Percentiles rank a stretch among this genome's conserved stretches.
Evolutionary conservation across 2,888 invertebrate species (phyloP).

Genomic region (Athalia cordata): DNA sequence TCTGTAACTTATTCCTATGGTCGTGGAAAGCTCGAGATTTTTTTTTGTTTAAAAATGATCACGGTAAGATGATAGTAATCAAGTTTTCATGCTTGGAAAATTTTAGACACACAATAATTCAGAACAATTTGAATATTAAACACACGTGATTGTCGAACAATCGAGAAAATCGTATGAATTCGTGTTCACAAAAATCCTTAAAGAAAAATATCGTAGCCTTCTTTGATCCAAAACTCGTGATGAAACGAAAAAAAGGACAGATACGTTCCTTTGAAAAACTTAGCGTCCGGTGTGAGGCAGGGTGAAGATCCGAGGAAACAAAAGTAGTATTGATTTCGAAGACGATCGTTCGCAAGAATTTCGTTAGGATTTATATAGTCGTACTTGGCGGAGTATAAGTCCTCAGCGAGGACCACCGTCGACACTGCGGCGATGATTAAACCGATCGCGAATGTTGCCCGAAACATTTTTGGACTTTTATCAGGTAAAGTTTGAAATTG

Average conservation of each 20-base stretch:
- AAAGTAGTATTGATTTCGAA: constrained; percentile 63
- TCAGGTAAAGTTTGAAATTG: background rate
- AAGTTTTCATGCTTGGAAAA: too few species aligned
- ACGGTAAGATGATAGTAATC: too few species aligned
- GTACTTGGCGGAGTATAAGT: constrained; percentile 62
- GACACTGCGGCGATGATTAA: constrained; percentile 39
- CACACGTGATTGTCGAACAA: too few species aligned
- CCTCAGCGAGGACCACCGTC: constrained; percentile 49
- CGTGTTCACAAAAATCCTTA: too few species aligned
- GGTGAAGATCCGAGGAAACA: constrained; percentile 61
- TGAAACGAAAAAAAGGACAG: too few species aligned
- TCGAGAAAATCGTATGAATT: too few species aligned
- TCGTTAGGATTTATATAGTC: constrained; percentile 62
- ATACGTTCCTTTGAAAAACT: constrained; percentile 59
- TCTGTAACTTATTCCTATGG: background rate
- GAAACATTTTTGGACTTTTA: constrained; percentile 8
- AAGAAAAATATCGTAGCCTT: background rate
- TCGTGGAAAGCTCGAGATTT: constrained; percentile 5
- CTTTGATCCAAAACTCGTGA: background rate
- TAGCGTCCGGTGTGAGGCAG: constrained; percentile 61
- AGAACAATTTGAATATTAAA: too few species aligned
- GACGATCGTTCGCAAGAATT: constrained; percentile 61
- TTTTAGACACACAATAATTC: too few species aligned
- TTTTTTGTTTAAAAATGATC: background rate
- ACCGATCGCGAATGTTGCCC: background rate